phyloP scores from a whole-genome alignment of 2,797 vertebrate species.

The Acanthornis magna region DNA sequence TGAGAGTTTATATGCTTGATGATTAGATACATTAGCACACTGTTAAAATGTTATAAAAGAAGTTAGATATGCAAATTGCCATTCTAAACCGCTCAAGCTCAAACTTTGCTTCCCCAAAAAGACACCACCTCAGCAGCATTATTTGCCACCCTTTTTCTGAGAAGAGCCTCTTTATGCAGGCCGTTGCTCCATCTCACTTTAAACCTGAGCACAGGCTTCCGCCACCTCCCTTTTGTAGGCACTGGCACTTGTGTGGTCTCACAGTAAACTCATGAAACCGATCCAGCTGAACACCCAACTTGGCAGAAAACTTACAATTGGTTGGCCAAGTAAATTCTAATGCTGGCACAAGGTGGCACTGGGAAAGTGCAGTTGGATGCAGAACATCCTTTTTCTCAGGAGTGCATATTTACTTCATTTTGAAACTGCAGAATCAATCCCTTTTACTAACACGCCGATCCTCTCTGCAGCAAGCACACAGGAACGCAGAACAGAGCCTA shows the following conservation, averaged over 20 bases:
- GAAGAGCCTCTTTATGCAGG: not conserved
- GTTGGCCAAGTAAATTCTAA: slow-evolving; percentile 20
- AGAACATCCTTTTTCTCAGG: not conserved
- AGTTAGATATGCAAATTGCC: not conserved
- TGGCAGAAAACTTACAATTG: not conserved
- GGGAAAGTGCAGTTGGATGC: not conserved
- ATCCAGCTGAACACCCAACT: not conserved
- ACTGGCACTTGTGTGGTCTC: not conserved
- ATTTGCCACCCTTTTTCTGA: not conserved
- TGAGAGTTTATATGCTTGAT: not conserved
- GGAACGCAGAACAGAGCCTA: not conserved
- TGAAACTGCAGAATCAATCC: not conserved
- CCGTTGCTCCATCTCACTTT: not conserved
- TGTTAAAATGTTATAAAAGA: not conserved
- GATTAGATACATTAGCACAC: not conserved
- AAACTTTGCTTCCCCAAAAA: not conserved
- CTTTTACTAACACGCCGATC: not conserved
- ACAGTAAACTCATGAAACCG: not conserved
- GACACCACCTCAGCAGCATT: not conserved
- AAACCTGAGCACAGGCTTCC: not conserved
- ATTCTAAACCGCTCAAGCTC: not conserved
- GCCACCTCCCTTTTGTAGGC: not conserved
- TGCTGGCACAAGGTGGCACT: not conserved
- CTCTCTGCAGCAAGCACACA: not conserved
- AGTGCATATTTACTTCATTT: not conserved